Evolutionary conservation across 2,888 invertebrate species (phyloP).

Genomic region (Harpalus rubripes): DNA sequence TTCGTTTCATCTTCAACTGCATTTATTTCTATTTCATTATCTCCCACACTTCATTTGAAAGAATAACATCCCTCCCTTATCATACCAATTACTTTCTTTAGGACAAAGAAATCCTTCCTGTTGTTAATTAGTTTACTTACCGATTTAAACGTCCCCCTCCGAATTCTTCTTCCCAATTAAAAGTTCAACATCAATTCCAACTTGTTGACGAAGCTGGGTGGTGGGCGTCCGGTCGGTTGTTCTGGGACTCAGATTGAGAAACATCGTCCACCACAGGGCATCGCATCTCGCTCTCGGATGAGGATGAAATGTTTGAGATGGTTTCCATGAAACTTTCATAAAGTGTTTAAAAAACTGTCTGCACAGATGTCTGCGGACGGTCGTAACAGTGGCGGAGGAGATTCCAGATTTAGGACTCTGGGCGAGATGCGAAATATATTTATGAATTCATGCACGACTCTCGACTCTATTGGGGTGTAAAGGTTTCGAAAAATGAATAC

Average conservation of each 20-base stretch:
- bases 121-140: slow-evolving; percentile 52
- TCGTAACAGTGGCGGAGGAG: not conserved
- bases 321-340: slow-evolving; percentile 56
- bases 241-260: slow-evolving; percentile 7
- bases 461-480: too few species aligned
- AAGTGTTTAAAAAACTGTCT: slow-evolving; percentile 60
- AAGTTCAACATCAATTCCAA: slow-evolving; percentile 38
- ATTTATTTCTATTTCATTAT: not conserved
- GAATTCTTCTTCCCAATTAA: slow-evolving; percentile 36
- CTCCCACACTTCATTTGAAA: not conserved
- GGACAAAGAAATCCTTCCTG: slow-evolving; percentile 23
- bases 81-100: slow-evolving; percentile 10
- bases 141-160: slow-evolving; percentile 25
- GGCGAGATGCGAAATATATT: too few species aligned
- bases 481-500: too few species aligned
- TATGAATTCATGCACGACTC: too few species aligned
- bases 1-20: not conserved
- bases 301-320: slow-evolving; percentile 51
- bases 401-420: too few species aligned
- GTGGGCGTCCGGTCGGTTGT: not conserved
- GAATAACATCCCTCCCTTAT: slow-evolving; percentile 1
- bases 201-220: not conserved
- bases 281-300: slow-evolving; percentile 1
- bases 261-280: slow-evolving; percentile 18
- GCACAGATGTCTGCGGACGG: slow-evolving; percentile 46